Evolutionary conservation across 2,113 vertebrate species (phyloP).

Genomic region (Zingel zingel): DNA sequence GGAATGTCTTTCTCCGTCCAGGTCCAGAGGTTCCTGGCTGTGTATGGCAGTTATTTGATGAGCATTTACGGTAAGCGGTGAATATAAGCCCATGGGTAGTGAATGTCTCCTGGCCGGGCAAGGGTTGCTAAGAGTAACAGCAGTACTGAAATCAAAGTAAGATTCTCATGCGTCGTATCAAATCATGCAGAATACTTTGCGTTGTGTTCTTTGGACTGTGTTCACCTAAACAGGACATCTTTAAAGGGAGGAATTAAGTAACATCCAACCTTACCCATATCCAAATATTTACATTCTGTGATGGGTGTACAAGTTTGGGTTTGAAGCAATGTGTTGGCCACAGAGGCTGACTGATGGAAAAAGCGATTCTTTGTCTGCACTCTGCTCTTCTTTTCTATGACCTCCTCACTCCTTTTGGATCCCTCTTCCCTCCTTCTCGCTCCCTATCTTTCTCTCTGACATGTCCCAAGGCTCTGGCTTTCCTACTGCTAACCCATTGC

Average conservation of each 20-base stretch:
- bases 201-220: slow-evolving; percentile 62
- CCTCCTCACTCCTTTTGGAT: slow-evolving; percentile 36
- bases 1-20: slow-evolving; percentile 10
- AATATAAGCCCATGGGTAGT: slow-evolving; percentile 27
- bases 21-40: slow-evolving; percentile 46
- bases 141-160: slow-evolving; percentile 58
- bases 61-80: slow-evolving; percentile 54
- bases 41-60: slow-evolving; percentile 35
- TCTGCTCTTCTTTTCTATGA: slow-evolving; percentile 53
- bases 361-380: slow-evolving; percentile 35
- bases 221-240: slow-evolving; percentile 75
- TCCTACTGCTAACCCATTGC: slow-evolving; percentile 58
- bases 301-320: slow-evolving; percentile 64
- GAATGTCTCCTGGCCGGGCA: slow-evolving; percentile 35
- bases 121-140: slow-evolving; percentile 47
- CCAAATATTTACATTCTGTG: slow-evolving; percentile 84
- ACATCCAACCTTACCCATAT: slow-evolving; percentile 61
- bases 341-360: slow-evolving; percentile 57
- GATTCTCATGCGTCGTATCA: slow-evolving; percentile 58
- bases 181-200: slow-evolving; percentile 56
- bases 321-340: slow-evolving; percentile 53
- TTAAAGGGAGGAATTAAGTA: slow-evolving; percentile 73
- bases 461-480: slow-evolving; percentile 53
- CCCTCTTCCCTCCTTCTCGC: slow-evolving; percentile 19
- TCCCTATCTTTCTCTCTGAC: slow-evolving; percentile 52